Evolutionary conservation across 2,888 invertebrate species (phyloP).

Genomic region (Bugulina stolonifera): DNA sequence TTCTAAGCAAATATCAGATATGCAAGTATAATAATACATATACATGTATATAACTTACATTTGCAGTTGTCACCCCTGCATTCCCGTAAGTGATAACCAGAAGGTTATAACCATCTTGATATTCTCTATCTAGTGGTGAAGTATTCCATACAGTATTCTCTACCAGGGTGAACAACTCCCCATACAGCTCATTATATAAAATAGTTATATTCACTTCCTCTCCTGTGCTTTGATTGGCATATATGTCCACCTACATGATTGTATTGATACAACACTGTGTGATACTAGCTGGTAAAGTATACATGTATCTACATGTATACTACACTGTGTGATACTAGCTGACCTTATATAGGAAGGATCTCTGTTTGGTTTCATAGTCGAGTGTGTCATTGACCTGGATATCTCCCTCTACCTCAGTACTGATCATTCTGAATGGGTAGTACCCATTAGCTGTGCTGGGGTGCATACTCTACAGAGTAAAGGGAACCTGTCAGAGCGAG

Average conservation of each 20-base stretch:
- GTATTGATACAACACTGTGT: too few species aligned
- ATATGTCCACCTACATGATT: constrained; percentile 4
- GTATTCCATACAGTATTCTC: constrained; percentile 16
- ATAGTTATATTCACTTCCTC: constrained; percentile 1
- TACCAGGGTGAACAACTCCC: constrained; percentile 10
- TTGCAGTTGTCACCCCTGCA: constrained; percentile 8
- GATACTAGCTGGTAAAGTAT: too few species aligned
- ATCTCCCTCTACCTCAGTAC: background rate
- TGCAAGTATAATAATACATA: too few species aligned
- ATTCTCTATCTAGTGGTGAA: constrained; percentile 8
- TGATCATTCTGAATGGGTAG: constrained; percentile 5
- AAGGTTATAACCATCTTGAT: constrained; percentile 16
- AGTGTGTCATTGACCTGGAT: background rate
- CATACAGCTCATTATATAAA: constrained; percentile 16
- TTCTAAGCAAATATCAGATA: too few species aligned
- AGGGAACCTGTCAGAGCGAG: too few species aligned
- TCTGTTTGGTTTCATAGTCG: background rate
- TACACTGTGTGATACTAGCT: too few species aligned
- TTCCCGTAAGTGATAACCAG: constrained; percentile 2
- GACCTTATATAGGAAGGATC: background rate
- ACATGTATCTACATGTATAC: too few species aligned
- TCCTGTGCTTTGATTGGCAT: constrained; percentile 19
- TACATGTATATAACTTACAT: too few species aligned
- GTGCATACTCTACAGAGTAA: background rate
- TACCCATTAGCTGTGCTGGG: background rate